Evolutionary conservation across 2,888 invertebrate species (phyloP), one percentile per base, ranked within the genome.

Genomic region (Diachrysia chrysitis): DNA sequence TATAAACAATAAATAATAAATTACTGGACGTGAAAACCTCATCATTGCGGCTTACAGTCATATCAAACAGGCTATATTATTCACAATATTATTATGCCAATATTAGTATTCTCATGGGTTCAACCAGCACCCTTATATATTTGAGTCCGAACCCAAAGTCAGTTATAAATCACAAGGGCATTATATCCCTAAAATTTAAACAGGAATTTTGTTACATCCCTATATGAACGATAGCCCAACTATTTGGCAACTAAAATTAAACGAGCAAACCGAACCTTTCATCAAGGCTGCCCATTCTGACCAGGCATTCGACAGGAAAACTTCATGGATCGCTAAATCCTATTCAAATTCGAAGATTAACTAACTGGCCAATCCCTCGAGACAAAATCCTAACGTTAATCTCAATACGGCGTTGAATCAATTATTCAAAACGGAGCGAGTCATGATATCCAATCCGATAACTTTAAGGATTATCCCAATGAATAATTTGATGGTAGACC

Each of bases 341-440:
- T 71, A 80, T 83, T 83, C 76, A 79, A 80, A 79, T 76, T 80
- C 62, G 48, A 73, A 83, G 80, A 83, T 85, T 81, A 85, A 83
- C 83, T 81, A 85, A 80, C 83, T 79, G 72, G 71, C 72, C 82
- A 76, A 69, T 66, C 81, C 71, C 62, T 69, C 63, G 67, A 72
- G 73, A 69, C 60, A 69, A 48, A 71, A 76, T 67, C 69, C 63
- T 69, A 63, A 75, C 76, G 81, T 84, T 51, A 51, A 51, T 51
- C 48, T 51, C 79, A 82, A 83, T 83, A 82, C 78, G 69, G 65
- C 66, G 74, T 57, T 56, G 82, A 85, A 87, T 87, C 83, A 85
- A 88, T 88, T 87, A 89, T 85, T 85, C 82, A 82, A 75, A 80
- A 78, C 76, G 81, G 78, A 73, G 73, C 70, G 81, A 83, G 80